Base-by-base conservation (phyloP, 37 sponge, comb jelly and placozoan genomes). In the Spongilla lacustris region DNA sequence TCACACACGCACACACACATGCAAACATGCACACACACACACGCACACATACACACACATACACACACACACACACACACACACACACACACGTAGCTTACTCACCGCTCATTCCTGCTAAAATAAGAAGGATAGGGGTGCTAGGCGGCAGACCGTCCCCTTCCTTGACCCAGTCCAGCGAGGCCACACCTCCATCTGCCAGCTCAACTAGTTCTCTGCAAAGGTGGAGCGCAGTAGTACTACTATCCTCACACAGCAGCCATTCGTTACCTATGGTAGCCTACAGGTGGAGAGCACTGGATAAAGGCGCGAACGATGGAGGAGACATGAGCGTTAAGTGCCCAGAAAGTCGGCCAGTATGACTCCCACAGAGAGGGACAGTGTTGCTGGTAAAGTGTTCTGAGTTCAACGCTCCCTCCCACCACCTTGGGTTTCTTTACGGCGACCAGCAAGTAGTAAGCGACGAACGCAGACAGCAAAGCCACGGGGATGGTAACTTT, bases 261-360 rank as follows among this genome's bases (percentile, higher is more conserved):
- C 41, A 23, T 13, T 14, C 69, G 32, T 32, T 81, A 91, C 95
- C 95, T 94, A 32, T 74, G 36, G 76, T 94, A 94, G 25, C 32
- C 26, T 29, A 88, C 33, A 27, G 50, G 8, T 1, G 81, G 82
- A 2, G 17, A 21, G 14, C 41, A 79, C 84, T 95, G 95, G 12
- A 92, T 32, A 25, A 37, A 21, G 28, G 82, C 83, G n/a, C 95
- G 48, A 23, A 79, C 12, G 2, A 95, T 75, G 50, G 93, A 92
- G 28, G 38, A 86, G 29, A 88, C 37, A 67, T 92, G 93, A 26
- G 75, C 71, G 67, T 92, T 66, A 33, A 67, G 74, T 22, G 93
- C 95, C 95, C 95, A 95, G 28, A 80, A 34, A 4, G 87, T 92
- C 2, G 95, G 95, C 84, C 90, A 92, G 74, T 95, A 92, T 35